Percentiles rank a stretch among this genome's conserved stretches.
phyloP scores from a whole-genome alignment of 2,113 vertebrate genomes.

The Carassius carassius region DNA sequence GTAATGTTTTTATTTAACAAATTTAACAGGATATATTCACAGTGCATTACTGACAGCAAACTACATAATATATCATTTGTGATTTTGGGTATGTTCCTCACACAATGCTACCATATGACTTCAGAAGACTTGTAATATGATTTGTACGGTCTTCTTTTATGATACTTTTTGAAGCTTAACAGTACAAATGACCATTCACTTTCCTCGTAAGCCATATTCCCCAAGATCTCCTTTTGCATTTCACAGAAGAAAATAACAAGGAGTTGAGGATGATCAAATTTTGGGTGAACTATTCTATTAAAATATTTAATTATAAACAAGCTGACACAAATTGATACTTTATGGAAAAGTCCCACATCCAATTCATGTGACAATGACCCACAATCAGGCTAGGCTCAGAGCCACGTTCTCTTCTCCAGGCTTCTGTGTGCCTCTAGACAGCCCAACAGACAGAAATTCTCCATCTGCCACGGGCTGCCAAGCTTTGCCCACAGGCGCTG shows the following conservation, averaged over 20 bases:
- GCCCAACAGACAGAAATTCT: constrained; percentile 39
- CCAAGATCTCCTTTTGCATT: background rate
- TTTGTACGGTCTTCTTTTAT: too few relatives aligned
- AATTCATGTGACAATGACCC: constrained; percentile 29
- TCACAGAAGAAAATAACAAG: background rate
- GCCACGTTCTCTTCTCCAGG: constrained; percentile 23
- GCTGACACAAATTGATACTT: too few relatives aligned
- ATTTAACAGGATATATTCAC: background rate
- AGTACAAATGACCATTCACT: background rate
- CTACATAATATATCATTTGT: background rate
- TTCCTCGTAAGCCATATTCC: background rate
- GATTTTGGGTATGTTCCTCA: background rate
- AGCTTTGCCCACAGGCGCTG: constrained; percentile 62
- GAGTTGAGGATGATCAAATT: background rate
- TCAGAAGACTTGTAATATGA: too few relatives aligned
- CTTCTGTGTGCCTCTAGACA: constrained; percentile 40
- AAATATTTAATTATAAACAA: background rate
- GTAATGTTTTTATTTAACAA: too few relatives aligned
- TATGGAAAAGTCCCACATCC: background rate
- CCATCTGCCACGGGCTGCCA: constrained; percentile 46
- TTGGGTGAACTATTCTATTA: background rate
- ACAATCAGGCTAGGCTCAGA: constrained; percentile 27
- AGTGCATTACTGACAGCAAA: background rate
- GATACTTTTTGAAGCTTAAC: background rate
- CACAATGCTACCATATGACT: too few relatives aligned